phyloP scores from a whole-genome alignment of 2,113 vertebrate species.

The Pimephales promelas region DNA sequence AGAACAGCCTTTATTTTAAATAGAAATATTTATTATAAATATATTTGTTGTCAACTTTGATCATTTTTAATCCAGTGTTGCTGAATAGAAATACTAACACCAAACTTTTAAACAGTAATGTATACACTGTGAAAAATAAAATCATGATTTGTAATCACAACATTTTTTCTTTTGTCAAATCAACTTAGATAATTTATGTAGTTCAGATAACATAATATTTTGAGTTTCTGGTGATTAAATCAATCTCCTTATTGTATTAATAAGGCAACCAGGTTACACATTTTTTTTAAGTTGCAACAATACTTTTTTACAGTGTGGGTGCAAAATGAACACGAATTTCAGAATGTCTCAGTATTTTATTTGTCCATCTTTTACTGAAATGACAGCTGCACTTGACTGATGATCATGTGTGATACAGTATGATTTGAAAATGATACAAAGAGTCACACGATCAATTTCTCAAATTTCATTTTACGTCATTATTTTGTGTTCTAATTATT shows the following conservation, averaged over 20 bases:
- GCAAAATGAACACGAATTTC: not conserved
- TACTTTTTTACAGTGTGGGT: too few relatives aligned
- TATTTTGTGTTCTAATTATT: not conserved
- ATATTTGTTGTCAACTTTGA: not conserved
- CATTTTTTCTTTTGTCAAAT: too few relatives aligned
- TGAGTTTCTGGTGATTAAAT: too few relatives aligned
- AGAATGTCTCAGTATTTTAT: not conserved
- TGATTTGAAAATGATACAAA: not conserved
- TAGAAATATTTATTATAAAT: not conserved
- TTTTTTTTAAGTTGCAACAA: too few relatives aligned
- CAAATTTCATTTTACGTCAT: not conserved
- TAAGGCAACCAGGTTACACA: too few relatives aligned
- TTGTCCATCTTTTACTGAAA: not conserved
- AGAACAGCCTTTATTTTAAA: not conserved
- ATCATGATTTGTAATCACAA: too few relatives aligned
- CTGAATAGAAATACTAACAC: not conserved
- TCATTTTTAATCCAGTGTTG: not conserved
- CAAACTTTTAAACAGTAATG: not conserved
- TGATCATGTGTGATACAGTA: not conserved
- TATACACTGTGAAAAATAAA: too few relatives aligned
- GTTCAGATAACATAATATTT: too few relatives aligned
- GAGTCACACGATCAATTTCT: not conserved
- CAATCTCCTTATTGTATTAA: too few relatives aligned
- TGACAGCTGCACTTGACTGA: not conserved
- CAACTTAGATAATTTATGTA: too few relatives aligned